phyloP scores from a whole-genome alignment of 1,140 invertebrate genomes.

The Yoshiicerus persimilis region DNA sequence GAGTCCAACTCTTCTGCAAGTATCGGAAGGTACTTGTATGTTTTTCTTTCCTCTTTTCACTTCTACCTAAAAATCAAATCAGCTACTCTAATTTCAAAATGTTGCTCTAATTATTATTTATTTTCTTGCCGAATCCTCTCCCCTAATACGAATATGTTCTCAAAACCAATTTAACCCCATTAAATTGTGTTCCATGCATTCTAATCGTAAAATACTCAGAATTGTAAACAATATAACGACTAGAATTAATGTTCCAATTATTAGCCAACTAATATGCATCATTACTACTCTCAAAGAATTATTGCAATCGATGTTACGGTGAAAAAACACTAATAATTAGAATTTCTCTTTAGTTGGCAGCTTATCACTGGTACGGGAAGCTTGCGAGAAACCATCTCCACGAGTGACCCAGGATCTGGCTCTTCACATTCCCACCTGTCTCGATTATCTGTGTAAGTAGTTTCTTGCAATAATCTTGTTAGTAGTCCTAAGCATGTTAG shows the following conservation, averaged over 20 bases:
- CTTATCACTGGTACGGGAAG: constrained; percentile 68
- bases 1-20: constrained; percentile 61
- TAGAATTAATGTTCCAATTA: neutral
- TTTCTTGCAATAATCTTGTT: neutral
- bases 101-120: no score
- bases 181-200: no score
- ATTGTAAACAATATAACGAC: neutral
- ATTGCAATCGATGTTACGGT: no score
- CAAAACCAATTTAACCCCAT: no score
- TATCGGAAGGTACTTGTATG: constrained; percentile 54
- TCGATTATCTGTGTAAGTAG: constrained; percentile 41
- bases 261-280: no score
- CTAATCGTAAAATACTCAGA: neutral
- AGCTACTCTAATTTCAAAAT: no score
- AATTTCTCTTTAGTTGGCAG: constrained; percentile 62
- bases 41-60: neutral
- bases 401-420: constrained; percentile 53
- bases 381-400: constrained; percentile 60
- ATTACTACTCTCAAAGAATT: no score
- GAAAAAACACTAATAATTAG: neutral
- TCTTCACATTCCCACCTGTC: constrained; percentile 46
- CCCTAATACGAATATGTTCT: no score
- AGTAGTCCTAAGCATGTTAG: neutral
- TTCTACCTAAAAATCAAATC: no score
- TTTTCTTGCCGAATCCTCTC: no score